Evolutionary conservation across 2,888 invertebrate genomes (phyloP), one percentile per base, ranked within the genome.

Genomic region (Philhelius pedissequus): DNA sequence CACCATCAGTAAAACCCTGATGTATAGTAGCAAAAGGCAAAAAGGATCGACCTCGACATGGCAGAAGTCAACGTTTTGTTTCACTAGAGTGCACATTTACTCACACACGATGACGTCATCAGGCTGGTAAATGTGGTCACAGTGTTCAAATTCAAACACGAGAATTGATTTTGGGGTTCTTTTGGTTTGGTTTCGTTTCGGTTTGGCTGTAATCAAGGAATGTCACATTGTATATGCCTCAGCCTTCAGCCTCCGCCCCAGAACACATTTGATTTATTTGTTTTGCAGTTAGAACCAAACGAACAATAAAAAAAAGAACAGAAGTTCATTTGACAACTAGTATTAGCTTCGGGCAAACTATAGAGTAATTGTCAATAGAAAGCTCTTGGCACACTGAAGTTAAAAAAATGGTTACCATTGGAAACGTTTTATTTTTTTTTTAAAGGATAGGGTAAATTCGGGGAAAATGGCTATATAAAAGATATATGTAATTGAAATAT

Each of bases 121-220:
- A 62, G 32, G 32, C 48, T 64, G 64, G 64, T 13, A 62, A 66
- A 64, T 48, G 64, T 73, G 68, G 75, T 75, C 58, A 58, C 48
- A 50, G 48, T 60, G 58, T 58, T 30, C 66, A 79, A 73, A 79
- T 68, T 30, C 58, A 79, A 73, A 79, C 56, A 73, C 18, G 40
- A 64, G 45, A 78, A 71, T 78, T 48, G 73, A 50, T 64, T 73
- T 73, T 78, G 66, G 20, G 50, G 74, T 74, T 68, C 48, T 60
- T 74, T 74, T 68, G 43, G 68, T 15, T 52, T 74, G 60, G 66
- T 77, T 54, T 54, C 5, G 56, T 18, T 32, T 56, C 20, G 56
- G 56, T 48, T 64, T 64, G 64, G 32, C 48, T 64, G 64, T 64
- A 64, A 64, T 64, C 64, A 64, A 48, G 64, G 22, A 35, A 64